These are phyloP conservation scores for Nephotettix cincticeps DNA, from an alignment of 1,140 invertebrate genomes.

Conservation along the genomic window DNA sequence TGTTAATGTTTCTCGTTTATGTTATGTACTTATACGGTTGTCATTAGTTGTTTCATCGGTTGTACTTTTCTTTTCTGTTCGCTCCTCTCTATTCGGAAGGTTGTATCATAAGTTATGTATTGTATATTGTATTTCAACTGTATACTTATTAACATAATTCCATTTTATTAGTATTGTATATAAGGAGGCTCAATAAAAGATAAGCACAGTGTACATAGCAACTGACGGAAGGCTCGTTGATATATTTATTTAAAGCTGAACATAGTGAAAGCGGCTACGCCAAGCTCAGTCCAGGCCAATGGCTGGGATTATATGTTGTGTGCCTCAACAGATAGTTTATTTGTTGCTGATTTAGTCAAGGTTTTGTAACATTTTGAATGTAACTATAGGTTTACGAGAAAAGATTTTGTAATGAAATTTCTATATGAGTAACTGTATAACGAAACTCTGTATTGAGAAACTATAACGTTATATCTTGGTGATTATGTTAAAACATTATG, in stretches of 20 bases:
- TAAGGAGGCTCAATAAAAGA: slow-evolving; percentile 19
- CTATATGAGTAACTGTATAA: not conserved
- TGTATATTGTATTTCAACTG: slow-evolving; percentile 16
- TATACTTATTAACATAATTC: slow-evolving; percentile 23
- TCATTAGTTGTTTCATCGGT: not conserved
- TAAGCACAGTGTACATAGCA: slow-evolving; percentile 17
- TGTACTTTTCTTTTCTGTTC: not conserved
- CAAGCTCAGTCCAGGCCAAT: not conserved
- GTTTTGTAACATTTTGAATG: slow-evolving; percentile 9
- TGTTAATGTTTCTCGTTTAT: not conserved
- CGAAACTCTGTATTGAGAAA: not conserved
- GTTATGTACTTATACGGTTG: slow-evolving; percentile 8
- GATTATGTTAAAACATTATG: not conserved
- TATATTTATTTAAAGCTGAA: not conserved
- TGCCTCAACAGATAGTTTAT: not conserved
- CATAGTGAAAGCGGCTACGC: not conserved
- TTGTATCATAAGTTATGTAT: slow-evolving; percentile 23
- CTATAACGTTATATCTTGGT: not conserved
- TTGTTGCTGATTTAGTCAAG: slow-evolving; percentile 6
- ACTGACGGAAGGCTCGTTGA: not conserved
- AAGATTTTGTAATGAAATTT: not conserved
- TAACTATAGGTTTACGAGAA: slow-evolving; percentile 12
- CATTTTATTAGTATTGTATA: slow-evolving; percentile 19
- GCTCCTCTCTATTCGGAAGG: not conserved
- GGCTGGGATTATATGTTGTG: not conserved